phyloP scores from a whole-genome alignment of 2,113 vertebrate genomes.

The Crotophaga sulcirostris region DNA sequence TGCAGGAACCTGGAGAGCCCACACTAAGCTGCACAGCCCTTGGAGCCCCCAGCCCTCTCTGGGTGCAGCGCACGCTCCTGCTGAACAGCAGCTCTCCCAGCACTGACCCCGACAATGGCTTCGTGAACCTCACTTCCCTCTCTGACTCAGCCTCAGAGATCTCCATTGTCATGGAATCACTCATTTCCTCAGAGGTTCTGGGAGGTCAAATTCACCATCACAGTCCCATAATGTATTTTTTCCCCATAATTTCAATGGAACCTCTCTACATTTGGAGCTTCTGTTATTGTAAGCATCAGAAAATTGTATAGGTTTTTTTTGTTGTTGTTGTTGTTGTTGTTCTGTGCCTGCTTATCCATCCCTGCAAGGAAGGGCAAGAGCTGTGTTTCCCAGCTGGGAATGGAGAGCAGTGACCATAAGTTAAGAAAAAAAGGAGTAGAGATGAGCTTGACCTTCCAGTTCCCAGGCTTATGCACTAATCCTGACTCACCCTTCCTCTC shows the following conservation, averaged over 20 bases:
- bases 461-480: not conserved
- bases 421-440: not conserved
- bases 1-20: accelerated
- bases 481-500: conserved; percentile 18
- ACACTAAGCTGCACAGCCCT: accelerated
- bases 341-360: not conserved
- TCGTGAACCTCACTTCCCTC: not conserved
- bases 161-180: accelerated
- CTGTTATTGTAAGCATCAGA: not conserved
- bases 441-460: not conserved
- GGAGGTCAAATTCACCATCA: not conserved
- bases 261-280: not conserved
- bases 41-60: not conserved
- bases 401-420: not conserved
- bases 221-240: not conserved
- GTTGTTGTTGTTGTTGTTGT: not conserved
- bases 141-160: not conserved
- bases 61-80: accelerated
- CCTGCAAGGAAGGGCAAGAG: not conserved
- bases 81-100: accelerated
- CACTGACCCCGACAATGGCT: accelerated
- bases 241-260: not conserved
- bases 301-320: not conserved
- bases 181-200: not conserved
- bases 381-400: not conserved